Evolutionary conservation across 2,797 vertebrate genomes (phyloP), one percentile per base, ranked within the genome.

Genomic region (Myiotriccus ornatus): DNA sequence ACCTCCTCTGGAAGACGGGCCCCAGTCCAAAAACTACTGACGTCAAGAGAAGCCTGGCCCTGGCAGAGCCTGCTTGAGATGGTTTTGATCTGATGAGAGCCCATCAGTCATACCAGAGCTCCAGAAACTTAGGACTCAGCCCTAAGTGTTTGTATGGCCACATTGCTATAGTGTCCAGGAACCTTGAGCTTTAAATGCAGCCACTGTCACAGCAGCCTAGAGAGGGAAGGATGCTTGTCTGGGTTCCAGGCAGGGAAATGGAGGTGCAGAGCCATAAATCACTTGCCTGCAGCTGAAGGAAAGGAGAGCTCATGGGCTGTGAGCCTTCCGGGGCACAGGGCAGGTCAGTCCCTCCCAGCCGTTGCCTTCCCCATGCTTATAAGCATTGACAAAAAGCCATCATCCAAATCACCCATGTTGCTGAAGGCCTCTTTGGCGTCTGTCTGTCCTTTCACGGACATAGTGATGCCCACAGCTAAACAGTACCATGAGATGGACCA

Each of bases 21-120:
- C 87, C 47, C 1, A 3, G 21, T 94, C 93, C 92, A 94, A 93
- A 85, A 91, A 34, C 87, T 37, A n/a, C 89, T 96, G 89, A 92
- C 75, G 84, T 96, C 94, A 96, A 83, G 79, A 85, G 82, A 82
- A 94, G 91, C 53, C 87, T 93, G 95, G 89, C 56, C 76, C 49
- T 10, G 0, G 81, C 89, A 93, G 75, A 92, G 82, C 23, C 87
- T 94, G 53, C 68, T 60, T 0, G 4, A 87, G 87, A 85, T 85
- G 84, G 46, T 87, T 95, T 94, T 93, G 82, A 69, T 91, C 84
- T 96, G 87, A 57, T 85, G 85, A 94, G 89, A 94, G 73, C 87
- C 94, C 91, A 94, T 94, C 93, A 89, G 84, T 93, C 87, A 94
- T 20, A 85, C 46, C 73, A 87, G 79, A 91, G 53, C 64, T 91